These are phyloP conservation scores for Myotis pilosus DNA, from an alignment of 2,797 vertebrate genomes.

Conservation along the genomic window DNA sequence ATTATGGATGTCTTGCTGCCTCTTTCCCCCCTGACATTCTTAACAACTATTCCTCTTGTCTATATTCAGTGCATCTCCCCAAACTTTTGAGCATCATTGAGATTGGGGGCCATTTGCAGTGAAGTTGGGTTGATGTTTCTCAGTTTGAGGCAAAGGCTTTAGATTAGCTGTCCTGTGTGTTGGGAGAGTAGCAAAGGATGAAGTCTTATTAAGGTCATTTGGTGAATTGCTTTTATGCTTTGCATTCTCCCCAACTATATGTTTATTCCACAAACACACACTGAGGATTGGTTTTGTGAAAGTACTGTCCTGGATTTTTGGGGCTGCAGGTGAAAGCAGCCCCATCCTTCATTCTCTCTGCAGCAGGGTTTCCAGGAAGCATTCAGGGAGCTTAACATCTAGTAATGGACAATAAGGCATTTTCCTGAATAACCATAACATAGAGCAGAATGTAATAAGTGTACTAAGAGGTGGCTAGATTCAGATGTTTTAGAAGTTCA, in stretches of 20 bases:
- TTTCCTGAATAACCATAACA: conserved; percentile 22
- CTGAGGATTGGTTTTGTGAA: fast-evolving
- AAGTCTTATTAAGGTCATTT: neutral
- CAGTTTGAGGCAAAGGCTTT: neutral
- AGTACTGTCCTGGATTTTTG: neutral
- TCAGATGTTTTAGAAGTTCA: conserved; percentile 34
- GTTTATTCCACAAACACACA: neutral
- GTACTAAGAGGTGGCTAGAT: neutral
- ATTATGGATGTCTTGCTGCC: too few species aligned
- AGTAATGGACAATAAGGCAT: neutral
- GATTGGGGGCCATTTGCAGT: neutral
- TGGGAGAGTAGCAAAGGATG: neutral
- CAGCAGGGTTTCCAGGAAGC: conserved; percentile 22
- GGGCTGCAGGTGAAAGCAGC: neutral
- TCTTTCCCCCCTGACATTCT: fast-evolving
- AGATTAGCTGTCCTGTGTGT: neutral
- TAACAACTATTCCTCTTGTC: neutral
- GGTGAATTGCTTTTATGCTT: neutral
- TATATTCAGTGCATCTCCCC: neutral
- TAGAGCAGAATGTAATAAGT: neutral
- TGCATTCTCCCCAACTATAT: neutral
- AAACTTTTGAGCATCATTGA: neutral
- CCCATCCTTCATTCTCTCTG: neutral
- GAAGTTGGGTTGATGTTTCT: neutral
- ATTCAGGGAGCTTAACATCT: neutral